phyloP scores from a whole-genome alignment of 2,797 vertebrate genomes.

The Rhyacichthys aspro region DNA sequence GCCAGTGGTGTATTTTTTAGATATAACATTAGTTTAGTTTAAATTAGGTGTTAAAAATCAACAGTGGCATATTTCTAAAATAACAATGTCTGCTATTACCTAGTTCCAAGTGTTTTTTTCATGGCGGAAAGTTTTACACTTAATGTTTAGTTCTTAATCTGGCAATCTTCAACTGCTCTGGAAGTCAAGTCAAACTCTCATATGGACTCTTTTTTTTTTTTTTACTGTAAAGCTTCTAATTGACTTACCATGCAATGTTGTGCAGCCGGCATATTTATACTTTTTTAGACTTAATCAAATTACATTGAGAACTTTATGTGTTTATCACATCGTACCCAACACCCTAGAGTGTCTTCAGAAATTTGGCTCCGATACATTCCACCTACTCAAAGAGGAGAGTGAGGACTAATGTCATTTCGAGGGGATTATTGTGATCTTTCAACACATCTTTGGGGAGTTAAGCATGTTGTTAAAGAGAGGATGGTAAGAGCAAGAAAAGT shows the following conservation, averaged over 20 bases:
- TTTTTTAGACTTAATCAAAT: slow-evolving; percentile 81
- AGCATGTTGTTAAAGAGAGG: slow-evolving; percentile 74
- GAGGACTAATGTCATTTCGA: slow-evolving; percentile 86
- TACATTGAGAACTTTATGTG: slow-evolving; percentile 81
- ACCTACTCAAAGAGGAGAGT: slow-evolving; percentile 83
- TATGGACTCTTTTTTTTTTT: slow-evolving; percentile 56
- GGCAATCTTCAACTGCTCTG: slow-evolving; percentile 44
- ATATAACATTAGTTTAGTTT: neutral
- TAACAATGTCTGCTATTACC: neutral
- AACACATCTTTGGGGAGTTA: slow-evolving; percentile 81
- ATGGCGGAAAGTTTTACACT: slow-evolving; percentile 29
- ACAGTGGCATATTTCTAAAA: neutral
- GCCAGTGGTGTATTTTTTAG: neutral
- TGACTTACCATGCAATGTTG: slow-evolving; percentile 69
- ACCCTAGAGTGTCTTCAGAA: slow-evolving; percentile 81
- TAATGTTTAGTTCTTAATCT: slow-evolving; percentile 20
- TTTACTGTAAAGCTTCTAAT: slow-evolving; percentile 76
- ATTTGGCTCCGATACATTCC: slow-evolving; percentile 82
- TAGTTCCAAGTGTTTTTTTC: neutral
- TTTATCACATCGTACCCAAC: slow-evolving; percentile 79
- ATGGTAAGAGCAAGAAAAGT: slow-evolving; percentile 71
- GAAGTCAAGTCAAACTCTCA: slow-evolving; percentile 62
- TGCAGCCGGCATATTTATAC: slow-evolving; percentile 76
- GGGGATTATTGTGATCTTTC: slow-evolving; percentile 84
- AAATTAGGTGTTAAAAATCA: neutral